Evolutionary conservation across 2,888 invertebrate genomes (phyloP), one percentile per base, ranked within the genome.

Genomic region (Venustoraphidia nigricollis): DNA sequence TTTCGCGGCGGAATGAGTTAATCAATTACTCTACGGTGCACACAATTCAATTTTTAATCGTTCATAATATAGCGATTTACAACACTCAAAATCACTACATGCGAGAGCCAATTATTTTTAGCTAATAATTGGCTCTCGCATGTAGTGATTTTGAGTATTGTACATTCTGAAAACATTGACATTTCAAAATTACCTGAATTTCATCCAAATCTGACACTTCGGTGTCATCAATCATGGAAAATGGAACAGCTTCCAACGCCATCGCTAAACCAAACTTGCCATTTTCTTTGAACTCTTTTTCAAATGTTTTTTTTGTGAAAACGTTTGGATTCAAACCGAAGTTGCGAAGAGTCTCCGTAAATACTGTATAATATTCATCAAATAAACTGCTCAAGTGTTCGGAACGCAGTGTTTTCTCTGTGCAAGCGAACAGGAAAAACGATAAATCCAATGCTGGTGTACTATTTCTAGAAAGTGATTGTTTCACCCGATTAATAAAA

Each of bases 391-490:
- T 71, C 59, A 77, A 85, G 56, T 79, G 66, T 34, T 71, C 53
- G 11, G 69, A 63, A 6, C 81, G 67, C 36, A 81, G 57, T 13
- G 71, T 63, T 54, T 78, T 66, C 17, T 72, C 70, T 0, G 82
- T 79, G 54, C 83, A 83, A 0, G 79, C 66, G 54, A 75, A 77
- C 11, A 78, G 61, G 52, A 76, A 74, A 54, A 83, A 81, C 0
- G 69, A 58, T 9, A 81, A 44, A 57, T 81, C 81, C 2, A 76
- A 59, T 1, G 74, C 69, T 1, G 79, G 75, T 14, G 74, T 71
- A 0, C 72, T 70, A 27, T 27, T 27, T 27, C 27, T 27, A 27
- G 6, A 27, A 27, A 27, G 3, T 6, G 27, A 27, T 6, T 6
- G 27, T 27, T 27, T 6, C 27, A 27, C 5, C 6, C 6, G 27